Percentiles rank a stretch among this genome's conserved stretches.
Evolutionary conservation across 1,140 invertebrate species (phyloP).

Genomic region (Heliconius hewitsoni): DNA sequence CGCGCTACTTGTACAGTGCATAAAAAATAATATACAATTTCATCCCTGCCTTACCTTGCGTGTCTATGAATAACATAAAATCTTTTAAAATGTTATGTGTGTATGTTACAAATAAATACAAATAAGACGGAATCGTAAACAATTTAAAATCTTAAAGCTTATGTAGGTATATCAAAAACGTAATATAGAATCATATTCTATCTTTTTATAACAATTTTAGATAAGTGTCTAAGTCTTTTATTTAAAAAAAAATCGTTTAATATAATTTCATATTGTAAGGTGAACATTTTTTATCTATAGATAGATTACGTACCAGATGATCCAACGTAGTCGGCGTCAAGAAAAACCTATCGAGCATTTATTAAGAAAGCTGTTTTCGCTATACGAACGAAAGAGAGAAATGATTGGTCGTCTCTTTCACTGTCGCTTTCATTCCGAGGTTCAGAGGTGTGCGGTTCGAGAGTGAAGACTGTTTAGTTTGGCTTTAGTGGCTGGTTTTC

Average conservation of each 20-base stretch:
- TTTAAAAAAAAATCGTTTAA: not conserved
- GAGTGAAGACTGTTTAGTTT: conserved; percentile 37
- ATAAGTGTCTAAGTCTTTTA: not conserved
- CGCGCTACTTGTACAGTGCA: not conserved
- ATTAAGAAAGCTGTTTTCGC: conserved; percentile 69
- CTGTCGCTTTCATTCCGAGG: conserved; percentile 66
- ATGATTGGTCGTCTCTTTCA: conserved; percentile 71
- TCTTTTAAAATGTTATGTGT: no score
- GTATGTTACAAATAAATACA: no score
- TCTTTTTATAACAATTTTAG: no score
- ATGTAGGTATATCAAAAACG: no score
- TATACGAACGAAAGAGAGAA: conserved; percentile 69
- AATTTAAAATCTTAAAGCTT: no score
- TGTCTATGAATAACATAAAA: not conserved
- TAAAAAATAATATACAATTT: conserved; percentile 2
- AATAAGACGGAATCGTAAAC: no score
- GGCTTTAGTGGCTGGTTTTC: conserved; percentile 64
- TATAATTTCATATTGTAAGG: not conserved
- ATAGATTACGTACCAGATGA: conserved; percentile 1
- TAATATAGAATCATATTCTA: no score
- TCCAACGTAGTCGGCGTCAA: conserved; percentile 28
- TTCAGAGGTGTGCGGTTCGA: conserved; percentile 55
- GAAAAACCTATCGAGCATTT: conserved; percentile 43
- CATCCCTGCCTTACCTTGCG: conserved; percentile 23
- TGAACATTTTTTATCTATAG: not conserved